Evolutionary conservation across 2,113 vertebrate genomes (phyloP).

Genomic region (Cyanoramphus novaezelandiae): DNA sequence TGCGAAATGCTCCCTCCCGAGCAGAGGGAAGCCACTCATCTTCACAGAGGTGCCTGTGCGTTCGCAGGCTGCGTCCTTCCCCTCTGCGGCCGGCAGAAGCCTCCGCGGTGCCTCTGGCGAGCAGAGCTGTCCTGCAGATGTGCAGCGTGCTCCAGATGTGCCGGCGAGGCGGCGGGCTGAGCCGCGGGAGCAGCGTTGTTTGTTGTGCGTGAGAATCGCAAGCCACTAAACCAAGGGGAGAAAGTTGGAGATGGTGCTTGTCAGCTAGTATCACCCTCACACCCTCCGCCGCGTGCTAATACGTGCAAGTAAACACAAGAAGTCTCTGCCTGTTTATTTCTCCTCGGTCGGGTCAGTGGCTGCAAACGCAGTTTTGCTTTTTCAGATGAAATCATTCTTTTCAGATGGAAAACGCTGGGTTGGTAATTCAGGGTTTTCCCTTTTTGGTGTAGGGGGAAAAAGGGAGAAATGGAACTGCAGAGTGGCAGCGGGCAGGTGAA

Average conservation of each 20-base stretch:
- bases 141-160: neutral
- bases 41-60: neutral
- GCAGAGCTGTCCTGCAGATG: neutral
- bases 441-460: neutral
- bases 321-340: constrained; percentile 42
- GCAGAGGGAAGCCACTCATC: neutral
- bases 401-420: neutral
- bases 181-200: neutral
- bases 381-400: neutral
- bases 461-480: neutral
- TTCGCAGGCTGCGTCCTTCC: neutral
- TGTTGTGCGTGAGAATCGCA: neutral
- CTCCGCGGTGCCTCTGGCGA: fast-evolving
- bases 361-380: constrained; percentile 14
- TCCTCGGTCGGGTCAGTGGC: constrained; percentile 10
- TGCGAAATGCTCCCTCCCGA: neutral
- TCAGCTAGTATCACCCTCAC: constrained; percentile 14
- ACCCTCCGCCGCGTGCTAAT: neutral
- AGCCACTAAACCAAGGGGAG: neutral
- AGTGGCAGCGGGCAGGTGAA: neutral
- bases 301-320: neutral
- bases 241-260: neutral
- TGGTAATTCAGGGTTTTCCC: neutral
- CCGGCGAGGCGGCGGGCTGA: neutral
- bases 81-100: neutral